Conservation (phyloP, 1,140 invertebrate genomes). For the Drosophila saltans region DNA sequence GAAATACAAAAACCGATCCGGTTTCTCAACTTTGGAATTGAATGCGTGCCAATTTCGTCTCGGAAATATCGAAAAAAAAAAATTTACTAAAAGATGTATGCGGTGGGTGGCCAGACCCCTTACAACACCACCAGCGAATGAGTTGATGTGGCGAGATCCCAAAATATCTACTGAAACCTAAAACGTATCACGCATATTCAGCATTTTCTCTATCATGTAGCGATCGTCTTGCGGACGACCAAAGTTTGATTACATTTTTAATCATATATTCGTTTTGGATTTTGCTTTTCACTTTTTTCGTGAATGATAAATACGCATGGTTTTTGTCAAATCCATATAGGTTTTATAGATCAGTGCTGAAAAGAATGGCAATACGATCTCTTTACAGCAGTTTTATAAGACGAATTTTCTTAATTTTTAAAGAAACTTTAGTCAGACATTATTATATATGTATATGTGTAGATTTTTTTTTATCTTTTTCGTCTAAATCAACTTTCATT, state of each 20-base stretch:
- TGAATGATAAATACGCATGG: conserved; percentile 10
- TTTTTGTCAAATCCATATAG: neutral
- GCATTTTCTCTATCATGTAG: conserved; percentile 14
- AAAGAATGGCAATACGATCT: neutral
- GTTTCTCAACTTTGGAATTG: conserved; percentile 45
- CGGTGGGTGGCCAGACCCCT: neutral
- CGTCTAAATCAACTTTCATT: too few relatives aligned
- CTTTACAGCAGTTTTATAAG: neutral
- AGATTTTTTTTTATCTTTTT: too few relatives aligned
- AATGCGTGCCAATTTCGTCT: conserved; percentile 11
- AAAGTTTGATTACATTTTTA: conserved; percentile 56
- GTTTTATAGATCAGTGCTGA: neutral
- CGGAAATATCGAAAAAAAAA: conserved; percentile 12
- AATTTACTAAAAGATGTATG: neutral
- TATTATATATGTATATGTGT: too few relatives aligned
- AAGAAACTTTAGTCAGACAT: too few relatives aligned
- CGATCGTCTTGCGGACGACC: conserved; percentile 55
- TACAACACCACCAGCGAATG: neutral
- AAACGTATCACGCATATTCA: conserved; percentile 25
- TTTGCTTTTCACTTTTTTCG: conserved; percentile 10
- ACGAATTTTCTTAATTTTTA: too few relatives aligned
- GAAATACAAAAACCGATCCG: conserved; percentile 42
- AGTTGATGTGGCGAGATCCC: neutral
- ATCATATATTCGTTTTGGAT: conserved; percentile 19
- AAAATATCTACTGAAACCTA: neutral